Evolutionary conservation across 2,113 vertebrate species (phyloP).

Genomic region (Sander vitreus): DNA sequence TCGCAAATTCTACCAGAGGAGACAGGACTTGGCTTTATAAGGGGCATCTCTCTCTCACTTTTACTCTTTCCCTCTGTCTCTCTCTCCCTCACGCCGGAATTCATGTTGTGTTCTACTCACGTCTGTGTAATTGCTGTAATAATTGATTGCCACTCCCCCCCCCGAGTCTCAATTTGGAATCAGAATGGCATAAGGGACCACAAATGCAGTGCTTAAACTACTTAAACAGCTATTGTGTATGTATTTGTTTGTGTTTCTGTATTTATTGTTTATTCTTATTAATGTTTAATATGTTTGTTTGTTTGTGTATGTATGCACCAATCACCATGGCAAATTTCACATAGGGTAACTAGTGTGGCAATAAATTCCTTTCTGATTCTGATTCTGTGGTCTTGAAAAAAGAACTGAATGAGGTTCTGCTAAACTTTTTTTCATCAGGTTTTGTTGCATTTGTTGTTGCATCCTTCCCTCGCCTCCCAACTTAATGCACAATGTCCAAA

Average conservation of each 20-base stretch:
- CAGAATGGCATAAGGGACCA: not conserved
- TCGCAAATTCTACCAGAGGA: constrained; percentile 58
- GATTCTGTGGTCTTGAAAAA: not conserved
- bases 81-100: constrained; percentile 47
- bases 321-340: too few species aligned
- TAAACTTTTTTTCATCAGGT: not conserved
- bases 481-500: not conserved
- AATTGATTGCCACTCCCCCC: constrained; percentile 59
- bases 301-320: too few species aligned
- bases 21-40: constrained; percentile 76
- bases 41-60: constrained; percentile 43
- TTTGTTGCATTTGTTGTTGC: not conserved
- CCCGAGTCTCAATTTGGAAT: constrained; percentile 4
- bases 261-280: too few species aligned
- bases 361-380: not conserved
- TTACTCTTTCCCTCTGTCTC: constrained; percentile 19
- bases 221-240: too few species aligned
- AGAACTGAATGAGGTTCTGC: not conserved
- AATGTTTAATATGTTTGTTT: too few species aligned
- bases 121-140: constrained; percentile 67
- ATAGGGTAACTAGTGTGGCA: too few species aligned
- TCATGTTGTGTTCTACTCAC: constrained; percentile 51
- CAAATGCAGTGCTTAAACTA: not conserved
- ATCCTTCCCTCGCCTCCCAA: not conserved
- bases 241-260: too few species aligned